Evolutionary conservation across 2,888 invertebrate genomes (phyloP).

Genomic region (Athrips mouffetella): DNA sequence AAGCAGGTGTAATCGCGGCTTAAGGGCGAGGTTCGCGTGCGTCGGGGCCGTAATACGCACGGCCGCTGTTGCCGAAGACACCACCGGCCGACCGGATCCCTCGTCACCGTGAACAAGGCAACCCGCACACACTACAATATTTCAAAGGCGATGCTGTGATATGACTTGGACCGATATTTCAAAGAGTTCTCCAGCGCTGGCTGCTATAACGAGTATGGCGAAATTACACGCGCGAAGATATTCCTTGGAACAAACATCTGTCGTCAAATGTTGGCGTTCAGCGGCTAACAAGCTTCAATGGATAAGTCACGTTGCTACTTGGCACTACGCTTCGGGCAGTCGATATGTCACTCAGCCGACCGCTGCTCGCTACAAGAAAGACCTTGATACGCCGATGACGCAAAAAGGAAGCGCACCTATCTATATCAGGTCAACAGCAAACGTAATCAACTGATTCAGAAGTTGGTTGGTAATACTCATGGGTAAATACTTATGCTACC

Average conservation of each 20-base stretch:
- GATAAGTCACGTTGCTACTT: constrained; percentile 39
- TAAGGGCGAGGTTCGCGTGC: constrained; percentile 49
- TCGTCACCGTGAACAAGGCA: constrained; percentile 64
- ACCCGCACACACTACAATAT: constrained; percentile 53
- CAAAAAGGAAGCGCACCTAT: background rate
- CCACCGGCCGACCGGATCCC: constrained; percentile 68
- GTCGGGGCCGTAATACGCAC: constrained; percentile 43
- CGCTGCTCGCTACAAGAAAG: constrained; percentile 17
- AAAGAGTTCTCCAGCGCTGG: constrained; percentile 27
- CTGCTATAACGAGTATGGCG: constrained; percentile 21
- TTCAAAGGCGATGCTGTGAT: constrained; percentile 36
- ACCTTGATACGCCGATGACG: constrained; percentile 13
- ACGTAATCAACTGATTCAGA: constrained; percentile 1
- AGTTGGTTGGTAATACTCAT: too few species aligned
- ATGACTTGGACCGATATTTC: constrained; percentile 36
- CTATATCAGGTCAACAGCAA: too few species aligned
- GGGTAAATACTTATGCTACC: too few species aligned
- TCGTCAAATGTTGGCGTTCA: constrained; percentile 25
- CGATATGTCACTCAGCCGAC: constrained; percentile 17
- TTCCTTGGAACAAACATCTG: constrained; percentile 31
- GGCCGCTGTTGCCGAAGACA: constrained; percentile 68
- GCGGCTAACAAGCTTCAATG: constrained; percentile 38
- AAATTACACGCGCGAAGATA: constrained; percentile 30
- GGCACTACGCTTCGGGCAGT: constrained; percentile 22
- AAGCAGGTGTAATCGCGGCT: too few species aligned